Conservation (phyloP, 2,797 vertebrate species). For the Sebastolobus alascanus region DNA sequence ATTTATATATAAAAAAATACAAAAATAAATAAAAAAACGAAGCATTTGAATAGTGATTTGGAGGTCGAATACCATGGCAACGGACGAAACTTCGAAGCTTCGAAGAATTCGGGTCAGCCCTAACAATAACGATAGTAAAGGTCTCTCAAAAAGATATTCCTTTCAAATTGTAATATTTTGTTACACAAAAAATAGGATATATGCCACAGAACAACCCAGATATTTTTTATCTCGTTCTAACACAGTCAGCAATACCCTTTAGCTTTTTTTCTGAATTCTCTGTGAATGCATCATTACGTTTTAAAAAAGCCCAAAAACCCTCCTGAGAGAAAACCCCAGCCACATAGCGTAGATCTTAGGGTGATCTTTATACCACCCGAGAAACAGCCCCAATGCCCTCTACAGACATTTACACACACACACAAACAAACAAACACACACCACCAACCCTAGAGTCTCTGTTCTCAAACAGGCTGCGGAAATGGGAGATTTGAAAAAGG, state of each 20-base stretch:
- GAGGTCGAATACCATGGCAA: no score
- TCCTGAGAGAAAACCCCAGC: slow-evolving; percentile 17
- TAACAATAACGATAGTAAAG: no score
- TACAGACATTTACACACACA: not conserved
- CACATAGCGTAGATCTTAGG: not conserved
- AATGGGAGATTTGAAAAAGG: slow-evolving; percentile 47
- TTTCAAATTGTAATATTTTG: not conserved
- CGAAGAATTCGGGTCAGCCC: no score
- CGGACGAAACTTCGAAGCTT: no score
- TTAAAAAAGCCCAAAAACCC: not conserved
- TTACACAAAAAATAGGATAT: not conserved
- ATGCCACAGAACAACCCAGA: not conserved
- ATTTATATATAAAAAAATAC: no score
- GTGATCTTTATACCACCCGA: slow-evolving; percentile 47
- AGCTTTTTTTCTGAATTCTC: not conserved
- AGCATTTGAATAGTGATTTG: no score
- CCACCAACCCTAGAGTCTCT: not conserved
- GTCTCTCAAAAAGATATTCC: not conserved
- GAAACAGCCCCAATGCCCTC: not conserved
- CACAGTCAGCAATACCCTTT: slow-evolving; percentile 12
- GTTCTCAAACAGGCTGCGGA: slow-evolving; percentile 40
- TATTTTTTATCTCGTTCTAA: slow-evolving; percentile 6
- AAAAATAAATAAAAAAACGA: no score
- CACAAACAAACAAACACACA: slow-evolving; percentile 5
- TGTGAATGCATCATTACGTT: slow-evolving; percentile 31